A percentile compares a stretch with the other conserved stretches of the same genome.
Evolutionary conservation across 2,888 invertebrate species (phyloP).

Genomic region (Uropetala carovei): DNA sequence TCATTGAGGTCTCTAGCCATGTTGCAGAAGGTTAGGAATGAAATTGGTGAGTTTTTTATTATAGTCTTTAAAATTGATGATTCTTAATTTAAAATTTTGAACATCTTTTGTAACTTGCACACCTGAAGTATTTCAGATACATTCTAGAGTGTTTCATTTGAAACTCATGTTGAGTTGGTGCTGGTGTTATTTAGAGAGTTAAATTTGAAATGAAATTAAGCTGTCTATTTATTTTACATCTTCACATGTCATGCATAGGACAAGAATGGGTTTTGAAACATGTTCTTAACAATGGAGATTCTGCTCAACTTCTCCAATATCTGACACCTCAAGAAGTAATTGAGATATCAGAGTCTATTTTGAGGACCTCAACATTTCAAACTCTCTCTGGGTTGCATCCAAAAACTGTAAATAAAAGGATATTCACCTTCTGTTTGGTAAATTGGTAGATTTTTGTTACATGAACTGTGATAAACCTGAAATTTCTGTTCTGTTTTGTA

Average conservation of each 20-base stretch:
- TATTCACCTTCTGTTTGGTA: no score
- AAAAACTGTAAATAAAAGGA: conserved; percentile 8
- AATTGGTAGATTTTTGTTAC: no score
- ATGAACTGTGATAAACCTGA: no score
- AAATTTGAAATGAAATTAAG: neutral
- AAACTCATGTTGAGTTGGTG: no score
- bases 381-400: conserved; percentile 21
- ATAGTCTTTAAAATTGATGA: neutral
- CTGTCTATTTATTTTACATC: neutral
- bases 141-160: no score
- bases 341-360: neutral
- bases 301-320: conserved; percentile 16
- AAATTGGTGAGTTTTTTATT: neutral
- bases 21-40: conserved; percentile 32
- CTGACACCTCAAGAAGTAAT: conserved; percentile 17
- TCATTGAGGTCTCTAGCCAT: conserved; percentile 31
- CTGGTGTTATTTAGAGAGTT: no score
- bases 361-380: neutral
- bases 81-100: neutral
- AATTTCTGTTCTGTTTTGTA: neutral
- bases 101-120: neutral
- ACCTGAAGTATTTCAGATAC: no score
- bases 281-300: neutral
- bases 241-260: neutral
- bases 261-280: conserved; percentile 32